Conservation (phyloP, 1,140 invertebrate species). For the Philotrypesis tridentata region DNA sequence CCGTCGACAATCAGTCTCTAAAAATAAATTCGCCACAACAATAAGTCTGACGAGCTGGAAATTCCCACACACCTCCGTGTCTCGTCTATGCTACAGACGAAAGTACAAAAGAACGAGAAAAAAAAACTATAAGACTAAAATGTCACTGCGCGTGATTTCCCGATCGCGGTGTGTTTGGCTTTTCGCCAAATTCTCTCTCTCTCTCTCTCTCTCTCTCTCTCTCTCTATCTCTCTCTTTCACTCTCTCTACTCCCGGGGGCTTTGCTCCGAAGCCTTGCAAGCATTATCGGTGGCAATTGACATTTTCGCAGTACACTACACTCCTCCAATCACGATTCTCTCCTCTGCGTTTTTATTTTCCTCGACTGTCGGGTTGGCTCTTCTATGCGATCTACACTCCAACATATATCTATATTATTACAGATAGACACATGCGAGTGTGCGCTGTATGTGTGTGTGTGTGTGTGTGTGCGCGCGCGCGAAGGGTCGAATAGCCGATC, state of each 20-base stretch:
- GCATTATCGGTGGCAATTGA: conserved; percentile 51
- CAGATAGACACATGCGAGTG: too few relatives aligned
- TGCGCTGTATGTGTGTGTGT: too few relatives aligned
- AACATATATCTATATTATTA: background rate
- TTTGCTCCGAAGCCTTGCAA: background rate
- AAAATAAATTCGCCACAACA: too few relatives aligned
- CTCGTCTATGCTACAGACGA: too few relatives aligned
- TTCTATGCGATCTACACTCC: background rate
- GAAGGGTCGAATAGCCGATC: background rate
- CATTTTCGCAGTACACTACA: background rate
- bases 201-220: background rate
- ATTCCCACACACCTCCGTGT: too few relatives aligned
- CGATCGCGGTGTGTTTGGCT: background rate
- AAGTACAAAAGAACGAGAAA: too few relatives aligned
- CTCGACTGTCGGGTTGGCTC: background rate
- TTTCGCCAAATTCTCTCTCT: background rate
- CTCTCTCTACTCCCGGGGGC: too few relatives aligned
- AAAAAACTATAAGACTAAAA: too few relatives aligned
- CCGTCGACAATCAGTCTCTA: background rate
- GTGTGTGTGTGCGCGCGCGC: background rate
- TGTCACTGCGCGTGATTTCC: background rate
- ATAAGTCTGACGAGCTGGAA: too few relatives aligned
- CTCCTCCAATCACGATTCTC: background rate
- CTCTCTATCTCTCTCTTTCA: too few relatives aligned
- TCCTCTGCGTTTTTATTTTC: conserved; percentile 38